These are phyloP conservation scores for Trachemys scripta DNA, from an alignment of 2,113 vertebrate genomes.

Conservation along the genomic window DNA sequence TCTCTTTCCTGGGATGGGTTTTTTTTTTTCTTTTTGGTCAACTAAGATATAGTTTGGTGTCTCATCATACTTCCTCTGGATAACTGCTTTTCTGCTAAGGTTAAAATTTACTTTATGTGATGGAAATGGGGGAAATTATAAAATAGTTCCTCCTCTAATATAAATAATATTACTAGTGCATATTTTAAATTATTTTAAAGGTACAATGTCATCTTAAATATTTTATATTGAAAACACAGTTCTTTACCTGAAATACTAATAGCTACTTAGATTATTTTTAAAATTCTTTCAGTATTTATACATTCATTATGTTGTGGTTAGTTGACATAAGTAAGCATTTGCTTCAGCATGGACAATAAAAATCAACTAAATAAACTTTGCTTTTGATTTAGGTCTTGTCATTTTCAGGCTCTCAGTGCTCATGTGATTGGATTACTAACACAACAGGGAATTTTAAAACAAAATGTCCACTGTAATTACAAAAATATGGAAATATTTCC, in stretches of 20 bases:
- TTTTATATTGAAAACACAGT: background rate
- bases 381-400: background rate
- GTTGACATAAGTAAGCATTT: background rate
- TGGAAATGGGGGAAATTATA: background rate
- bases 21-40: background rate
- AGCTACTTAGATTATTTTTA: background rate
- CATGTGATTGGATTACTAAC: background rate
- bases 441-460: background rate
- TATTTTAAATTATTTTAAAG: background rate
- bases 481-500: background rate
- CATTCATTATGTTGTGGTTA: background rate
- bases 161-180: background rate
- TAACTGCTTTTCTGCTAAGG: background rate
- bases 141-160: background rate
- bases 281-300: background rate
- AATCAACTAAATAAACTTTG: constrained; percentile 1
- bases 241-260: background rate
- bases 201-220: background rate
- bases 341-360: constrained; percentile 22
- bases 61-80: background rate
- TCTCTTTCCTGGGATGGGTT: background rate
- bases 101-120: background rate
- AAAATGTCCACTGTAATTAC: background rate
- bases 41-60: background rate
- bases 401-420: background rate